Conservation (phyloP, 1,140 invertebrate species). For the Aphidius ervi region DNA sequence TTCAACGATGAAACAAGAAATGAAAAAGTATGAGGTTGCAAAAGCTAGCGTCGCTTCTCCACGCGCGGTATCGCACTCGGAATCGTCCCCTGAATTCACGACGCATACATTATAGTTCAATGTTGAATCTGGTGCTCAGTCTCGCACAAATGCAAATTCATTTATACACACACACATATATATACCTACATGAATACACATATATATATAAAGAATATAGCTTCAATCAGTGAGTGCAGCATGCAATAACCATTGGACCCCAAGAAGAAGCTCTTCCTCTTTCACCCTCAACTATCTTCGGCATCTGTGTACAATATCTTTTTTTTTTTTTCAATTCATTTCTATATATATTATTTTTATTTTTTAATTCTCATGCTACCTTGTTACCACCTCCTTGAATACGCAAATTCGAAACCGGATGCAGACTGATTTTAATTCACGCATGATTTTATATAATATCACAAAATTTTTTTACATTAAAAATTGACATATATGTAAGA, state of each 20-base stretch:
- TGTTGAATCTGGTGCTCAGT: too few species aligned
- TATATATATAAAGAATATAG: conserved; percentile 14
- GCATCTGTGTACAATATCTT: conserved; percentile 18
- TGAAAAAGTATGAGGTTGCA: conserved; percentile 10
- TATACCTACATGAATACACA: too few species aligned
- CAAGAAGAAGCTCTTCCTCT: too few species aligned
- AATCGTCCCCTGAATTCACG: conserved; percentile 47
- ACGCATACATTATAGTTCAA: conserved; percentile 44
- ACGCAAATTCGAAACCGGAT: background rate
- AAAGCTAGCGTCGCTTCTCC: conserved; percentile 22
- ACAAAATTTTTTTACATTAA: too few species aligned
- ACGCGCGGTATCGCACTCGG: conserved; percentile 49
- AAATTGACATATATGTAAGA: too few species aligned
- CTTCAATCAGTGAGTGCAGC: conserved; percentile 26
- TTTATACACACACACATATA: too few species aligned
- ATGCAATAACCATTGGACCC: conserved; percentile 8
- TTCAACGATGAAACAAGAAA: conserved; percentile 29
- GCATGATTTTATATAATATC: too few species aligned
- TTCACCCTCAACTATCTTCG: conserved; percentile 22
- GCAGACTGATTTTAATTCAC: background rate
- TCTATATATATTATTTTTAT: conserved; percentile 15
- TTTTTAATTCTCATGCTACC: background rate
- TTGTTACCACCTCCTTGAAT: background rate
- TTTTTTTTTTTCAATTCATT: background rate
- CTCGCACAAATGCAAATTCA: too few species aligned